Base-by-base conservation (phyloP, 2,888 invertebrate genomes). In the Diplolepis rosae region DNA sequence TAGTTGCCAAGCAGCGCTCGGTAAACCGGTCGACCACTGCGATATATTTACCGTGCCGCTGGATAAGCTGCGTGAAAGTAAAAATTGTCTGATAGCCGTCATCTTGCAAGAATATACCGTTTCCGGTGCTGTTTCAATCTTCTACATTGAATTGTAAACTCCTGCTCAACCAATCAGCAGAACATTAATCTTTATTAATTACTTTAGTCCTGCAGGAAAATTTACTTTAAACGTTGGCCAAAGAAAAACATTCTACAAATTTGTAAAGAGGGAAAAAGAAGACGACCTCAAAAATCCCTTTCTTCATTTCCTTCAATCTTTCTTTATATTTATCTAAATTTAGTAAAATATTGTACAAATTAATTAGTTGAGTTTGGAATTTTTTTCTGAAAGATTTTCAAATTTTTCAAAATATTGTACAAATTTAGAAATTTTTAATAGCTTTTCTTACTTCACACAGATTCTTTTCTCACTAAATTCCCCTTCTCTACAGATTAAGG, bases 1-100 rank as follows among this genome's bases (percentile, higher is more conserved):
- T 73, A 65, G 73, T 68, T 71, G 67, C 70, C 72, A 71, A 68
- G 73, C 73, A 66, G 70, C 73, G 73, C 73, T 76, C 74, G 76
- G 76, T 74, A 76, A 76, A 76, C 76, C 76, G 76, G 76, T 72
- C 73, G 70, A 32, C 39, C 67, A 54, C 65, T 66, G 65, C 72
- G 76, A 72, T 76, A 76, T 74, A 74, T 74, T 74, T 76, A 76
- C 74, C 72, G 72, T 74, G 76, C 76, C 74, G 73, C 71, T 51
- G 74, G 76, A 74, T 76, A 76, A 76, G 72, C 68, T 66, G 52
- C 52, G 66, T 50, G 72, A 70, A 72, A 69, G 67, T 71, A 74
- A 76, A 76, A 74, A 76, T 76, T 28, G 54, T 15, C 45, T 69
- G 76, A 76, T 76, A 74, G 74, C 76, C 69, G 76, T 76, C 76